Evolutionary conservation across 2,797 vertebrate species (phyloP).

Genomic region (Nothura maculosa): DNA sequence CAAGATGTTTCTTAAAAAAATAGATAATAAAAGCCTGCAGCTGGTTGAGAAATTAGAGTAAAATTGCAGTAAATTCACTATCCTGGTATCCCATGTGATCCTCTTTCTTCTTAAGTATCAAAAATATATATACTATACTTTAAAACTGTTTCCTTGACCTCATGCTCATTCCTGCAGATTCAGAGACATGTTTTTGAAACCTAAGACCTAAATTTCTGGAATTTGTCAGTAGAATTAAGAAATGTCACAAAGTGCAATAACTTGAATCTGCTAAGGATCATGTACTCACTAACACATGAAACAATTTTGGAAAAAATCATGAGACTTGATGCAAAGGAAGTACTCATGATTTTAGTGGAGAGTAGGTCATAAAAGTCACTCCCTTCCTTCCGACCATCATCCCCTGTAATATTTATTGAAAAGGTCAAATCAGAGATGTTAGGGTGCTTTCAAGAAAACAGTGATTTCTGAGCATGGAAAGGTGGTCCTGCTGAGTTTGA

Average conservation of each 20-base stretch:
- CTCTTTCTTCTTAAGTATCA: not conserved
- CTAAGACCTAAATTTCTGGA: not conserved
- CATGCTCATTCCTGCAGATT: not conserved
- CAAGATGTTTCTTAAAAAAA: conserved; percentile 25
- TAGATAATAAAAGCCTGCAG: not conserved
- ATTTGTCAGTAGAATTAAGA: not conserved
- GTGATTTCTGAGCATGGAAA: not conserved
- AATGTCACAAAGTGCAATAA: not conserved
- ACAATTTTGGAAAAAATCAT: not conserved
- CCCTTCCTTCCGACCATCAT: not conserved
- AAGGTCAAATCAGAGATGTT: not conserved
- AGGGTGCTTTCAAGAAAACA: not conserved
- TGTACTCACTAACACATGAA: not conserved
- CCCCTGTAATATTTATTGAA: not conserved
- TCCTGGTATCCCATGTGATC: not conserved
- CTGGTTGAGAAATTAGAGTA: not conserved
- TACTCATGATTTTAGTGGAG: not conserved
- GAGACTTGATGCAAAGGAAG: not conserved
- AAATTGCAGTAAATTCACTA: conserved; percentile 13
- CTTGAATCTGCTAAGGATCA: not conserved
- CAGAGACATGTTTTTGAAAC: not conserved
- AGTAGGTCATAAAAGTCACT: not conserved
- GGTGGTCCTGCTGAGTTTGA: rapidly evolving
- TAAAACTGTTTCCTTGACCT: conserved; percentile 14
- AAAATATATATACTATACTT: not conserved